Conservation (phyloP, 2,113 vertebrate genomes). For the Polypterus senegalus region DNA sequence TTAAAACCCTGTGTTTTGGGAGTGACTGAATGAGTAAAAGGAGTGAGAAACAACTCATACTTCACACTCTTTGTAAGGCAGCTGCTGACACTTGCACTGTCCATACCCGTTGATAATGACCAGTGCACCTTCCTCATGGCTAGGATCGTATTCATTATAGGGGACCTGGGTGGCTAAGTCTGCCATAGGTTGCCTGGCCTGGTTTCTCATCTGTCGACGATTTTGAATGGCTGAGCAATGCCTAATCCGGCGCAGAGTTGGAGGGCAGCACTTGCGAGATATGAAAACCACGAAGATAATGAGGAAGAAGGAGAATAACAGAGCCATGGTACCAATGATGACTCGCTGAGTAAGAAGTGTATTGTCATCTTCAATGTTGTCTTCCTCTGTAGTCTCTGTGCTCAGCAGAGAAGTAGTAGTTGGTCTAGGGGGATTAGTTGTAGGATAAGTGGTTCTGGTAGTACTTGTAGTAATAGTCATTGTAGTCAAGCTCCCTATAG, state of each 20-base stretch:
- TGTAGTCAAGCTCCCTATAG: conserved; percentile 88
- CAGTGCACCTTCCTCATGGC: conserved; percentile 87
- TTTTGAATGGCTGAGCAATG: conserved; percentile 95
- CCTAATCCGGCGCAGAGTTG: conserved; percentile 87
- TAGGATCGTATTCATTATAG: conserved; percentile 93
- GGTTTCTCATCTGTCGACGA: conserved; percentile 93
- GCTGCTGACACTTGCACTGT: conserved; percentile 98
- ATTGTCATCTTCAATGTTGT: conserved; percentile 76
- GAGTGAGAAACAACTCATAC: conserved; percentile 77
- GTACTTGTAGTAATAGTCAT: conserved; percentile 34
- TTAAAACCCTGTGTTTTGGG: conserved; percentile 57
- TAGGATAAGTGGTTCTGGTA: conserved; percentile 35
- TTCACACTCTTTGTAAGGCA: conserved; percentile 99
- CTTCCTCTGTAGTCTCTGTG: conserved; percentile 73
- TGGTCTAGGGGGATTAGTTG: conserved; percentile 30
- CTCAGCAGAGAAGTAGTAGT: conserved; percentile 47
- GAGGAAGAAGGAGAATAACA: conserved; percentile 98
- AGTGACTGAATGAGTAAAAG: conserved; percentile 55
- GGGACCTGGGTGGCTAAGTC: conserved; percentile 93
- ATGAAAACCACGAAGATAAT: conserved; percentile 98
- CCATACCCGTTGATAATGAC: conserved; percentile 97
- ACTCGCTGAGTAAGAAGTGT: conserved; percentile 89
- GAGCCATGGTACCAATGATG: conserved; percentile 97
- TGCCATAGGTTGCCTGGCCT: conserved; percentile 90
- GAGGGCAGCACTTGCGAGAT: conserved; percentile 96